Conservation (phyloP, 2,888 invertebrate genomes). For the Drosophila demipolita region DNA sequence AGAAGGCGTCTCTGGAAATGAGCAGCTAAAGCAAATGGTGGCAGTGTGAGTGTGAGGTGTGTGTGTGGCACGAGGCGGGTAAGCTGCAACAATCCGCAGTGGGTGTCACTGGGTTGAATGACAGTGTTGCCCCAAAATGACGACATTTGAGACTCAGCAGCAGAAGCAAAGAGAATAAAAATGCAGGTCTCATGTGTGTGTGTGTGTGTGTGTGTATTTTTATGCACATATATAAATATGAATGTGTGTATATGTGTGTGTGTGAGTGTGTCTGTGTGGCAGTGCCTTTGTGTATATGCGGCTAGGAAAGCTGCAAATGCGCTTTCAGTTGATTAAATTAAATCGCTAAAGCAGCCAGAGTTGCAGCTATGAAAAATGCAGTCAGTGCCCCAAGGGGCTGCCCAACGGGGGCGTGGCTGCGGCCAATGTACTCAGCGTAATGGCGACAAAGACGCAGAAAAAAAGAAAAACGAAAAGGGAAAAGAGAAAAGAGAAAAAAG, state of each 20-base stretch:
- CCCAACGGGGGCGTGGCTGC: slow-evolving; percentile 28
- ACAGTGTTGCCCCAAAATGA: slow-evolving; percentile 55
- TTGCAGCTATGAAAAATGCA: slow-evolving; percentile 70
- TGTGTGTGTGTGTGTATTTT: slow-evolving; percentile 7
- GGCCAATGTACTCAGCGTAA: slow-evolving; percentile 73
- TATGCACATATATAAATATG: slow-evolving; percentile 11
- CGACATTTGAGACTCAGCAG: slow-evolving; percentile 46
- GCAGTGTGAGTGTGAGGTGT: background rate
- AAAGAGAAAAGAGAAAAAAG: slow-evolving; percentile 12
- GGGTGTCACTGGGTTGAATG: slow-evolving; percentile 47
- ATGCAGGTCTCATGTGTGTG: slow-evolving; percentile 22
- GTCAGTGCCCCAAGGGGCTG: slow-evolving; percentile 28
- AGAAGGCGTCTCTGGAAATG: slow-evolving; percentile 9
- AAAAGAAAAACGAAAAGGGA: slow-evolving; percentile 5
- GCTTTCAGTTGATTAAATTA: slow-evolving; percentile 80
- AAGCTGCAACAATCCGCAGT: slow-evolving; percentile 30
- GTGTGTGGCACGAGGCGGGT: background rate
- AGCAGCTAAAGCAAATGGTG: background rate
- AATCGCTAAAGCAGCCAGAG: slow-evolving; percentile 71
- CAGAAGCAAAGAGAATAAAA: slow-evolving; percentile 30
- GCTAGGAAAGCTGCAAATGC: slow-evolving; percentile 73
- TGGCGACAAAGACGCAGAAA: slow-evolving; percentile 60
- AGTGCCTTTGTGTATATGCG: slow-evolving; percentile 44
- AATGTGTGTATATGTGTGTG: slow-evolving; percentile 2
- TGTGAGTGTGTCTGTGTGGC: slow-evolving; percentile 9